phyloP scores from a whole-genome alignment of 2,797 vertebrate genomes.

The Phyllotis vaccarum region DNA sequence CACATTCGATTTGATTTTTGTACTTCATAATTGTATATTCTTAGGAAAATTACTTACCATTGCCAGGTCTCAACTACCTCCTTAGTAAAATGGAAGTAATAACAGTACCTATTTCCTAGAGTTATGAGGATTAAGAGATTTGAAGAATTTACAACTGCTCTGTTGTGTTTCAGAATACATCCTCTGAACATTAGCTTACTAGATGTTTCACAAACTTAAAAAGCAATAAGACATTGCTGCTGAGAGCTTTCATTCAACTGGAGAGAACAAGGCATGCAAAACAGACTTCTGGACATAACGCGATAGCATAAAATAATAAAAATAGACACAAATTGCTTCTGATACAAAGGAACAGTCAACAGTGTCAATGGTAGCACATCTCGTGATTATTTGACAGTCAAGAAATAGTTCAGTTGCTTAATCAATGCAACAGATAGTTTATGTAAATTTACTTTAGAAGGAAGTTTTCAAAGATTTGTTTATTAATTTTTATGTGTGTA shows the following conservation, averaged over 20 bases:
- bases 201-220: constrained; percentile 35
- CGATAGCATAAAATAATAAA: constrained; percentile 29
- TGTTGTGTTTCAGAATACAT: neutral
- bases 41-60: neutral
- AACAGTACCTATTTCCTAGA: neutral
- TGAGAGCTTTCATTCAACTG: constrained; percentile 3
- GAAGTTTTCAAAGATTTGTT: neutral
- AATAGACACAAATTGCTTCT: neutral
- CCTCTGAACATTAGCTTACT: neutral
- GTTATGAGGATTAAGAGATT: neutral
- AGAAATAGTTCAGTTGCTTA: neutral
- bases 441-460: constrained; percentile 33
- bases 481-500: neutral
- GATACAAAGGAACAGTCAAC: neutral
- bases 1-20: neutral
- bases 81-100: neutral
- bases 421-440: neutral
- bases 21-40: neutral
- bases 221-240: neutral
- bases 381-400: neutral
- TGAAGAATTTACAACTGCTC: neutral
- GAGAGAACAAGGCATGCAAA: neutral
- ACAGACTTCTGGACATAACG: neutral
- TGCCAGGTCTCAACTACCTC: neutral
- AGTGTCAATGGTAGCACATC: neutral